Evolutionary conservation across 2,797 vertebrate genomes (phyloP), one percentile per base, ranked within the genome.

Genomic region (Lagodon rhomboides): DNA sequence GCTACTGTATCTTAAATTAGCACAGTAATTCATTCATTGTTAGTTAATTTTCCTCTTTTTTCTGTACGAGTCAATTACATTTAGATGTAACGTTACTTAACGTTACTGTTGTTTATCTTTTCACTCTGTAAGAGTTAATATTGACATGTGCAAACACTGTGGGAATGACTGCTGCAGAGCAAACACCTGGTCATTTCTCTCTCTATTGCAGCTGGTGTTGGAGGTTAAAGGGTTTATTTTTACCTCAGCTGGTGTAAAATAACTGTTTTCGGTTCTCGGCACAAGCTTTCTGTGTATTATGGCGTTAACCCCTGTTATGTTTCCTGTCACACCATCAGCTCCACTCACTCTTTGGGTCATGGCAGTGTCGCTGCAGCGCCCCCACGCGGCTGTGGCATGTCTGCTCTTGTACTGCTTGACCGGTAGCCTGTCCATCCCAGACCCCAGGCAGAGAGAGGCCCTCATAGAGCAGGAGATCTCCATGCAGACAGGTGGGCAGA

Each of bases 401-500:
- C 22, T 93, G 44, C 51, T 91, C 41, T 56, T 93, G 47, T 87
- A 60, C 80, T 82, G 3, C 44, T 1, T 83, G 60, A 43, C 66
- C 10, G 5, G 72, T 3, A 68, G 44, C 41, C 18, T 76, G 23
- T 82, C 85, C 63, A 27, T 74, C 63, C 95, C 95, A 0, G 95
- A 96, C 89, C 95, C 95, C 27, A 56, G 71, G 34, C 77, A 51
- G 58, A 93, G 95, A 17, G 89, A 95, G 20, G 85, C 81, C 53
- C 92, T 95, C 1, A 94, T 94, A 1, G 12, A 69, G 72, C 73
- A 49, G 86, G 95, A 98, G 91, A 84, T 92, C 65, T 93, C 83
- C 67, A 85, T 73, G 69, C 93, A 93, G 73, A 93, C 84, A 0
- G 97, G 98, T 0, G 97, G 96, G 0, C 85, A 78, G 10, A 20